Percentiles rank a stretch among this genome's conserved stretches.
phyloP scores from a whole-genome alignment of 1,140 invertebrate genomes.

The Sesamia nonagrioides region DNA sequence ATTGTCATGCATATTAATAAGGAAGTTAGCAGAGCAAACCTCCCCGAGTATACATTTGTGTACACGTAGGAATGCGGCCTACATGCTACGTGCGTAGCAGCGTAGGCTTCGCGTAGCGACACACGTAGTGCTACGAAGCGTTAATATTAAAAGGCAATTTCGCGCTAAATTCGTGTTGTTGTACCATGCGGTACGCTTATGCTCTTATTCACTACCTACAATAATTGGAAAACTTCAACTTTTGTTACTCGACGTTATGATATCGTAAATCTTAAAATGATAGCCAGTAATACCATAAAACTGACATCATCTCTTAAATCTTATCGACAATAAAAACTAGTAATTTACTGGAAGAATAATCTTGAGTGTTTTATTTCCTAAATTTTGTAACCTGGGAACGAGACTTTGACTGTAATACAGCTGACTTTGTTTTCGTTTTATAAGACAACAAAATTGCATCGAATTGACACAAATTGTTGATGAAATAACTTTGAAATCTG shows the following conservation, averaged over 20 bases:
- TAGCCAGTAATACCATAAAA: neutral
- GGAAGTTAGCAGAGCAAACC: slow-evolving; percentile 38
- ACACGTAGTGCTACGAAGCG: slow-evolving; percentile 57
- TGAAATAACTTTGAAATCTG: slow-evolving; percentile 18
- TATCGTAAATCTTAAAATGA: slow-evolving; percentile 14
- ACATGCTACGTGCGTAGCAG: slow-evolving; percentile 67
- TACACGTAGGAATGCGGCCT: slow-evolving; percentile 59
- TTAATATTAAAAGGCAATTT: slow-evolving; percentile 47
- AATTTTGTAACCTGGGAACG: neutral
- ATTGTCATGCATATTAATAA: slow-evolving; percentile 10
- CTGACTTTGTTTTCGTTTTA: neutral
- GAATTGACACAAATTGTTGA: slow-evolving; percentile 5
- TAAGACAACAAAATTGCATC: neutral
- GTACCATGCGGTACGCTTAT: slow-evolving; percentile 19
- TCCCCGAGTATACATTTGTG: slow-evolving; percentile 56
- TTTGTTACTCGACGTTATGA: neutral
- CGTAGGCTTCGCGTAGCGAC: slow-evolving; percentile 57
- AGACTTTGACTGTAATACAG: neutral
- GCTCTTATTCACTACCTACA: slow-evolving; percentile 1
- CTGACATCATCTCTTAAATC: neutral
- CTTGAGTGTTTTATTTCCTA: neutral
- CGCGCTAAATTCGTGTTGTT: slow-evolving; percentile 23
- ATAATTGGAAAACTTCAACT: slow-evolving; percentile 28
- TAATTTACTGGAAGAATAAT: slow-evolving; percentile 9
- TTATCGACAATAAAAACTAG: neutral